phyloP scores from a whole-genome alignment of 1,140 invertebrate genomes.

The Microplitis demolitor region DNA sequence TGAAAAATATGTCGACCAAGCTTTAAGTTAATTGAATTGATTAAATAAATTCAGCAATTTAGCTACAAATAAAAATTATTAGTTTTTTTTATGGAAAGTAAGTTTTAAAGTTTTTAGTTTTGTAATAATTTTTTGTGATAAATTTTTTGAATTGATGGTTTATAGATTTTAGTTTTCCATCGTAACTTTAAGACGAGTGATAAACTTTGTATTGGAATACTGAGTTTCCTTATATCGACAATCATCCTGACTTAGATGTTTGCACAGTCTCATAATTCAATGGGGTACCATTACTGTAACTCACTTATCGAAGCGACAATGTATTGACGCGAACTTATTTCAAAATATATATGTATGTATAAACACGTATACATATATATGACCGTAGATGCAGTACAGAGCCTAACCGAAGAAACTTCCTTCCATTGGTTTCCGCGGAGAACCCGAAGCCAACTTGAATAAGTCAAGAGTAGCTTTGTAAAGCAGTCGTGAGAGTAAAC shows the following conservation, averaged over 20 bases:
- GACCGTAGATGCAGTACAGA: not conserved
- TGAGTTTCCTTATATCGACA: slow-evolving; percentile 9
- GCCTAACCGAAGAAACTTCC: slow-evolving; percentile 19
- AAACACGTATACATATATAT: not conserved
- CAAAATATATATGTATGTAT: not conserved
- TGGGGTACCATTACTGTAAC: slow-evolving; percentile 9
- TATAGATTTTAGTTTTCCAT: not conserved
- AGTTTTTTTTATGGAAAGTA: no score
- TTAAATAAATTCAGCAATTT: no score
- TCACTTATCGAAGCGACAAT: slow-evolving; percentile 1
- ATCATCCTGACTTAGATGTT: slow-evolving; percentile 4
- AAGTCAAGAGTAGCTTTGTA: slow-evolving; percentile 18
- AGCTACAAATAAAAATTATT: not conserved
- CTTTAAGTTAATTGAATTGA: no score
- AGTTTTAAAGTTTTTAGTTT: no score
- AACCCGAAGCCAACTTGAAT: slow-evolving; percentile 20
- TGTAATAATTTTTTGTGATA: no score
- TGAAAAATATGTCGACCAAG: no score
- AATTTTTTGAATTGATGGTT: not conserved
- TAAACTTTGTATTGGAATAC: not conserved
- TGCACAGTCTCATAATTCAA: slow-evolving; percentile 3
- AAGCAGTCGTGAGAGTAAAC: not conserved
- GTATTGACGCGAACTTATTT: slow-evolving; percentile 15
- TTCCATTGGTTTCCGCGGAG: slow-evolving; percentile 21
- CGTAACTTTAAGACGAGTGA: not conserved